phyloP scores from a whole-genome alignment of 2,888 invertebrate genomes.

The Andrena fulva region DNA sequence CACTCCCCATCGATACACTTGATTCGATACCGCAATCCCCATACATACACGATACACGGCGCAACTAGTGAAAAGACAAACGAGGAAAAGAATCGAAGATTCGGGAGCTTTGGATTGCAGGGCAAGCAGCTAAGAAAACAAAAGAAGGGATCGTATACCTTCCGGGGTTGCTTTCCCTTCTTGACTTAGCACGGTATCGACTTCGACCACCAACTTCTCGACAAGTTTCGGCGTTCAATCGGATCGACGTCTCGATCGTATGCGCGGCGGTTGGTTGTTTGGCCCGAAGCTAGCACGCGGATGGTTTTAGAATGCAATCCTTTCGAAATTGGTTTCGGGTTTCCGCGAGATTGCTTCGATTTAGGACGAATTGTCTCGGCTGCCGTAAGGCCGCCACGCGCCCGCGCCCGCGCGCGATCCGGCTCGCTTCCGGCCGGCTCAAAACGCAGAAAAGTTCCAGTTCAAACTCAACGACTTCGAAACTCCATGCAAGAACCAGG shows the following conservation, averaged over 20 bases:
- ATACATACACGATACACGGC: neutral
- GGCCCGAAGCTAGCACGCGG: conserved; percentile 70
- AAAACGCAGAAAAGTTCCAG: conserved; percentile 46
- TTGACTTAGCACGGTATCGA: conserved; percentile 42
- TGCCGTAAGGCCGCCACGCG: conserved; percentile 46
- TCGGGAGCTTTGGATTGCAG: neutral
- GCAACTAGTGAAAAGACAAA: neutral
- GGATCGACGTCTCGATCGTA: conserved; percentile 47
- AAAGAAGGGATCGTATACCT: neutral
- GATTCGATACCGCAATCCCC: neutral
- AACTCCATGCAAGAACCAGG: conserved; percentile 39
- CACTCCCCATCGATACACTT: too few species aligned
- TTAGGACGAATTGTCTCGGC: conserved; percentile 75
- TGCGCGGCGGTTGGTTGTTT: conserved; percentile 57
- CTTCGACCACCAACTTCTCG: conserved; percentile 23
- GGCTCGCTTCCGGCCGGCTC: conserved; percentile 18
- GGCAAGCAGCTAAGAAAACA: neutral
- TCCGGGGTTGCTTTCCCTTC: conserved; percentile 13
- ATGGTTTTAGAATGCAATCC: conserved; percentile 81
- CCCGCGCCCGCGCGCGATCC: neutral
- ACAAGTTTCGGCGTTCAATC: conserved; percentile 43
- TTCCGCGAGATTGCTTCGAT: conserved; percentile 79
- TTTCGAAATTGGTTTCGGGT: conserved; percentile 81
- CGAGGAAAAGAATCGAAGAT: neutral
- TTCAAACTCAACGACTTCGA: conserved; percentile 23